phyloP scores from a whole-genome alignment of 2,888 invertebrate genomes.

The Microchrysa polita region DNA sequence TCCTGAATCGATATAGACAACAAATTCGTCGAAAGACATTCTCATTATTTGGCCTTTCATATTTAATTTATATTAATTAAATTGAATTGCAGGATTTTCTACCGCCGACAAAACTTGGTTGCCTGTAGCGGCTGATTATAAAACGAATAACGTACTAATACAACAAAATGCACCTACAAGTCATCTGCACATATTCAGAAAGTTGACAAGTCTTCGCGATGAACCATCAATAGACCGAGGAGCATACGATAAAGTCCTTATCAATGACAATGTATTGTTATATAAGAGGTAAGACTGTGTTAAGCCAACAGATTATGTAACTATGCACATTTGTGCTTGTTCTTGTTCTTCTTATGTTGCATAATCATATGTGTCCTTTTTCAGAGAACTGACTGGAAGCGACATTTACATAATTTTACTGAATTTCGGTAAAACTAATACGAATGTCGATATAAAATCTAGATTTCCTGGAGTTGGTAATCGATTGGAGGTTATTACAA shows the following conservation, averaged over 20 bases:
- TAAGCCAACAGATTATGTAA: too few relatives aligned
- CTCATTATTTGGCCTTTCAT: too few relatives aligned
- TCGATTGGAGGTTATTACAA: slow-evolving; percentile 60
- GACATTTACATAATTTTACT: slow-evolving; percentile 64
- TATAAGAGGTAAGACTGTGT: slow-evolving; percentile 57
- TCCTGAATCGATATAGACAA: too few relatives aligned
- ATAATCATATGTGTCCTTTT: neutral
- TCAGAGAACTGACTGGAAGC: slow-evolving; percentile 56
- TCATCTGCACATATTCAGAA: slow-evolving; percentile 73
- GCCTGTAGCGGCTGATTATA: slow-evolving; percentile 72
- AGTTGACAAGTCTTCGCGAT: slow-evolving; percentile 67
- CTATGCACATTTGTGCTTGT: too few relatives aligned
- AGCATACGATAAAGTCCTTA: slow-evolving; percentile 55
- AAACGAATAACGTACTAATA: slow-evolving; percentile 68
- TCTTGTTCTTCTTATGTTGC: too few relatives aligned
- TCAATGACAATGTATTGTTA: slow-evolving; percentile 58
- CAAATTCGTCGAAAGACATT: too few relatives aligned
- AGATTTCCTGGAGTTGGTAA: slow-evolving; percentile 55
- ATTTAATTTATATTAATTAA: too few relatives aligned
- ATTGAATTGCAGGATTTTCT: slow-evolving; percentile 61
- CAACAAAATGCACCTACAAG: slow-evolving; percentile 68
- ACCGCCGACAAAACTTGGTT: slow-evolving; percentile 70
- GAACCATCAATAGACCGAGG: slow-evolving; percentile 61
- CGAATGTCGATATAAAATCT: slow-evolving; percentile 64
- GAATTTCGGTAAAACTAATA: slow-evolving; percentile 66